phyloP scores from a whole-genome alignment of 1,140 invertebrate species.

The Phocides pigmalion region DNA sequence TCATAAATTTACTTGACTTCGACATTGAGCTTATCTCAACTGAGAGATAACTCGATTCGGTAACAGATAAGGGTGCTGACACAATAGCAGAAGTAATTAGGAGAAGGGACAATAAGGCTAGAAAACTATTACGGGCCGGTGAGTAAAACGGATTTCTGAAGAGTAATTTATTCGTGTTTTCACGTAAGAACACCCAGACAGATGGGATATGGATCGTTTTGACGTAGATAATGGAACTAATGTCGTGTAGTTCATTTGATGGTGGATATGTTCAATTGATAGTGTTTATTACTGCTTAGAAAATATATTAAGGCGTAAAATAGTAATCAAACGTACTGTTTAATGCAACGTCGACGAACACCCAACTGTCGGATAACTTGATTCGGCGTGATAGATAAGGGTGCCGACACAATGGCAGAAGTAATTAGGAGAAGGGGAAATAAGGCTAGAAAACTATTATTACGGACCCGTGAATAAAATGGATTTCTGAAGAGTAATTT shows the following conservation, averaged over 20 bases:
- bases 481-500: slow-evolving; percentile 18
- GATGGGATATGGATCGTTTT: no score
- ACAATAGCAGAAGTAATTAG: slow-evolving; percentile 29
- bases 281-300: neutral
- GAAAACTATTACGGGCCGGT: slow-evolving; percentile 6
- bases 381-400: slow-evolving; percentile 23
- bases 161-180: slow-evolving; percentile 26
- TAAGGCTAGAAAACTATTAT: slow-evolving; percentile 15
- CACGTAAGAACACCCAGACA: neutral
- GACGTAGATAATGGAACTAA: slow-evolving; percentile 2
- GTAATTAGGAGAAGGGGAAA: slow-evolving; percentile 24
- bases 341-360: no score
- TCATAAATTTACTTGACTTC: slow-evolving; percentile 11
- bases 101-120: slow-evolving; percentile 7
- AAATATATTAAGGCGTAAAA: no score
- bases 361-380: slow-evolving; percentile 22
- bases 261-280: neutral
- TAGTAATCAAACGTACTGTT: no score
- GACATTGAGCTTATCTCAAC: no score
- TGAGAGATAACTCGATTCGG: slow-evolving; percentile 19
- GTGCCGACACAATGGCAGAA: slow-evolving; percentile 26
- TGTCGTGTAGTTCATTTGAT: neutral
- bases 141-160: slow-evolving; percentile 12
- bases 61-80: slow-evolving; percentile 29
- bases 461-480: slow-evolving; percentile 4